Evolutionary conservation across 2,113 vertebrate genomes (phyloP), one percentile per base, ranked within the genome.

Genomic region (Chrysochloris asiatica): DNA sequence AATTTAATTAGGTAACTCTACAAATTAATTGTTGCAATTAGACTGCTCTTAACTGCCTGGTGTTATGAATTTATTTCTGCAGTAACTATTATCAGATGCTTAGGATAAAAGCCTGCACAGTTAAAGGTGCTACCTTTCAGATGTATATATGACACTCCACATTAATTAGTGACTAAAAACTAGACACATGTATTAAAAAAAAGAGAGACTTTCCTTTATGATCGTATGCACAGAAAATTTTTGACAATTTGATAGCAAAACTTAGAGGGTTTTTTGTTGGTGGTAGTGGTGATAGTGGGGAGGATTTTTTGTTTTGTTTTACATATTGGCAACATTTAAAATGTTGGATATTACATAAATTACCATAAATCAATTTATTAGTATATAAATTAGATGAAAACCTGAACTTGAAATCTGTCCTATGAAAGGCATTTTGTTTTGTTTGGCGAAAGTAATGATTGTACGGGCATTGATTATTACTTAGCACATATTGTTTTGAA

Each of bases 11-110:
- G 89, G 86, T 94, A 92, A 97, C 36, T 30, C 84, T 78, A 83
- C 95, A 97, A 96, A 97, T 97, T 97, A 97, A 95, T 96, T 75
- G 24, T 94, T 95, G 88, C 95, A 94, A 98, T 97, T 97, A 97
- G 95, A 95, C 94, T 93, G 87, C 89, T 97, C 95, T 72, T 94
- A 89, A 95, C 69, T 95, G 89, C 91, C 86, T 94, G 95, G 89
- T 92, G 90, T 92, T 97, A 82, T 95, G 95, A 96, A 96, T 96
- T 97, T 98, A 96, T 97, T 97, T 96, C 93, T 95, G 95, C 47
- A 75, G 63, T 85, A 96, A 97, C 98, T 96, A 97, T 96, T 96
- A 90, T 95, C 33, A 56, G 91, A 96, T 96, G 82, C 90, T 87
- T 95, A 76, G 93, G 90, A 97, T 96, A 96, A 97, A 97, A 97